Evolutionary conservation across 2,797 vertebrate genomes (phyloP).

Genomic region (Eulemur rubriventer): DNA sequence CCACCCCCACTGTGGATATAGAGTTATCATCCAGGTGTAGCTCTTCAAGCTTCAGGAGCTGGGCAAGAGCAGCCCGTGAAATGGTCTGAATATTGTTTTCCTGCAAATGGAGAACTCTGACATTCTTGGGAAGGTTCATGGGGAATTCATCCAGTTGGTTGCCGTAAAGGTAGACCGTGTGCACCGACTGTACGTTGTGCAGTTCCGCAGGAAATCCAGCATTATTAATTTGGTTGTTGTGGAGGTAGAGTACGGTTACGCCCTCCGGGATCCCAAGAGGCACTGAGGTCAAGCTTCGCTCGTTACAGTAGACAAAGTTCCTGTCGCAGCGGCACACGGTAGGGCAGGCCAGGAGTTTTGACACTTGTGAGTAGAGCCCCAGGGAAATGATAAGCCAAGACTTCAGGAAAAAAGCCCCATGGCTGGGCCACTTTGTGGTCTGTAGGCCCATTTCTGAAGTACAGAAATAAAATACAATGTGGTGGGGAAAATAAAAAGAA

Average conservation of each 20-base stretch:
- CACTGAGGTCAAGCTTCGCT: constrained; percentile 97
- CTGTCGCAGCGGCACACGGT: constrained; percentile 95
- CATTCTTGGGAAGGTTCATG: constrained; percentile 95
- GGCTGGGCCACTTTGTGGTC: constrained; percentile 91
- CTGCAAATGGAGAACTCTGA: constrained; percentile 94
- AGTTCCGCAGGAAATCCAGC: constrained; percentile 95
- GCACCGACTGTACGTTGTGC: constrained; percentile 93
- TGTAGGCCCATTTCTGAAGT: constrained; percentile 93
- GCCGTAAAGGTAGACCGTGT: constrained; percentile 96
- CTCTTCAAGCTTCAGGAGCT: constrained; percentile 94
- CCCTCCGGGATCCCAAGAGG: constrained; percentile 97
- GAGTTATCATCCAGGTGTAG: constrained; percentile 97
- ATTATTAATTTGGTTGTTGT: constrained; percentile 99
- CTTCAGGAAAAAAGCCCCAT: constrained; percentile 91
- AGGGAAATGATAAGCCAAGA: constrained; percentile 93
- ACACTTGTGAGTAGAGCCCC: constrained; percentile 92
- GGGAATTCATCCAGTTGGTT: constrained; percentile 97
- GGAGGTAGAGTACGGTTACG: constrained; percentile 97
- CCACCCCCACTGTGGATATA: constrained; percentile 95
- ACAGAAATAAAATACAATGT: constrained; percentile 81
- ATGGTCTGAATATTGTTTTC: constrained; percentile 99
- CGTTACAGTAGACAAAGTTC: constrained; percentile 98
- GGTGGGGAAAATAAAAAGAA: not conserved
- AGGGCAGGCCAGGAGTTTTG: constrained; percentile 90
- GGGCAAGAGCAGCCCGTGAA: constrained; percentile 92